Percentiles rank a stretch among this genome's conserved stretches.
phyloP scores from a whole-genome alignment of 2,113 vertebrate genomes.

The Lasiurus borealis region DNA sequence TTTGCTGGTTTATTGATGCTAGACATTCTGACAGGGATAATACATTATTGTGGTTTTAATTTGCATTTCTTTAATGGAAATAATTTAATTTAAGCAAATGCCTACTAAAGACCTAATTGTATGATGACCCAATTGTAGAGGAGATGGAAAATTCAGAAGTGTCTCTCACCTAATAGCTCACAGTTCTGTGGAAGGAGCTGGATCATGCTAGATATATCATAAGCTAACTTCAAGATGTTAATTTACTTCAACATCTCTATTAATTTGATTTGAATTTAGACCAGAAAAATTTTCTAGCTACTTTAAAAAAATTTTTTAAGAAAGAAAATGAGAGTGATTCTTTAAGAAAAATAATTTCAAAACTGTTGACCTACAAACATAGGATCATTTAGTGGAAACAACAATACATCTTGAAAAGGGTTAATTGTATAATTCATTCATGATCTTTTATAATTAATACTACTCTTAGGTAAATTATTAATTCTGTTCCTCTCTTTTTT shows the following conservation, averaged over 20 bases:
- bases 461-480: conserved; percentile 51
- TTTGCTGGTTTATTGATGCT: neutral
- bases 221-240: neutral
- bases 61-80: neutral
- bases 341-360: conserved; percentile 58
- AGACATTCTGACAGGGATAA: neutral
- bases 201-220: neutral
- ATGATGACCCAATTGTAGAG: neutral
- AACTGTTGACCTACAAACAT: neutral
- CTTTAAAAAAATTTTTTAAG: conserved; percentile 25
- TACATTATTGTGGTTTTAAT: neutral
- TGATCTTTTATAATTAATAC: conserved; percentile 64
- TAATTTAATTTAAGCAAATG: neutral
- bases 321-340: neutral
- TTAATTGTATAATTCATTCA: conserved; percentile 55
- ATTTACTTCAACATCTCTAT: neutral
- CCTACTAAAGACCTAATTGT: neutral
- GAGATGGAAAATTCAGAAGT: neutral
- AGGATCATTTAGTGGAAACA: neutral
- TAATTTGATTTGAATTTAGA: conserved; percentile 21
- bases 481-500: conserved; percentile 45
- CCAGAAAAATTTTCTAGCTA: neutral
- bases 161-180: neutral
- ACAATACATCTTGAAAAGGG: neutral
- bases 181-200: neutral